Evolutionary conservation across 2,888 invertebrate genomes (phyloP), one percentile per base, ranked within the genome.

Genomic region (Drosophila infuscata): DNA sequence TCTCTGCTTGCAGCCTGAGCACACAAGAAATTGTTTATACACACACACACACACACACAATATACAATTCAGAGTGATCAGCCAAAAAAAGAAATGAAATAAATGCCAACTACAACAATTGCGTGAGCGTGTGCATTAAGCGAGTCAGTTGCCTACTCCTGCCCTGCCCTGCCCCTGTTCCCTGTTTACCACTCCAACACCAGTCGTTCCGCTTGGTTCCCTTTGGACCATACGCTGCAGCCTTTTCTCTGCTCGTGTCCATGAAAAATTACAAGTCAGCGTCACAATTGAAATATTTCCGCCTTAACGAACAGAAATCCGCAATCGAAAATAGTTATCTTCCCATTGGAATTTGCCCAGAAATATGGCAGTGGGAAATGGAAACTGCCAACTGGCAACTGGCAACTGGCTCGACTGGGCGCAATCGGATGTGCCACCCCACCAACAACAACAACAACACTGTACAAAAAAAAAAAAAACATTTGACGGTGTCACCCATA

Each of bases 201-300:
- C n/a, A 43, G 20, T 15, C 35, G 17, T 30, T 36, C 15, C 46
- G 46, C 46, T 38, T 43, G 17, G 15, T 30, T 35, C 30, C 48
- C 54, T 25, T 53, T 46, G 36, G 36, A 38, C 41, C 61, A n/a
- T 43, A 46, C 46, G 52, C 54, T 59, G 49, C 59, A 57, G 64
- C 65, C 67, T 52, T 58, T 60, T 25, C 63, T 41, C 58, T 53
- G 66, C 46, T 63, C 53, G 80, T 80, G 88, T 88, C 81, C 76
- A 88, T 87, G 86, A 87, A 90, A 87, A 87, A 90, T 87, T 87
- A 87, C 86, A 90, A 87, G 90, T 87, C 86, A 87, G 88, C 90
- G 77, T 76, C 86, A 88, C 86, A 87, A 87, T 87, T 90, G 90
- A 87, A 87, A 90, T 90, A 87, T 90, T 87, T 87, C 83, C 90